These are phyloP conservation scores for Vanacampus margaritifer DNA, from an alignment of 2,113 vertebrate genomes.

Conservation along the genomic window DNA sequence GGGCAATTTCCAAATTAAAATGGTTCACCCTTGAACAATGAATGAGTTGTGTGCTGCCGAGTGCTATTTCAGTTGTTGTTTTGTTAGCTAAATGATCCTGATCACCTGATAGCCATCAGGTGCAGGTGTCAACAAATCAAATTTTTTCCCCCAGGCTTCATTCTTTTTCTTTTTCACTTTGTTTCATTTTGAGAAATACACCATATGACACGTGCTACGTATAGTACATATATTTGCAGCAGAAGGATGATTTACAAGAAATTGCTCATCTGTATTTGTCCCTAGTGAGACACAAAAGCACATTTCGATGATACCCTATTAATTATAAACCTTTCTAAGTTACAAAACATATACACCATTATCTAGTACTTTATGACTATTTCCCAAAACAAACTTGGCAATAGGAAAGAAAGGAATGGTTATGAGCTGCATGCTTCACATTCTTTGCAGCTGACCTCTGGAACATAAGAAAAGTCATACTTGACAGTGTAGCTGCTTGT, in stretches of 20 bases:
- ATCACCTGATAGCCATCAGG: background rate
- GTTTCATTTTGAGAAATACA: too few relatives aligned
- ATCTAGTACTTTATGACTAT: background rate
- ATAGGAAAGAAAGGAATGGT: conserved; percentile 56
- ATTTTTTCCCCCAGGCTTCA: background rate
- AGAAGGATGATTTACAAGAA: background rate
- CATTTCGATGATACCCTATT: background rate
- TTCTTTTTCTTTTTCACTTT: background rate
- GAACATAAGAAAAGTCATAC: conserved; percentile 69
- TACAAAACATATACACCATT: background rate
- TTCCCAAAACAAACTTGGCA: conserved; percentile 26
- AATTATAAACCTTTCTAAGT: background rate
- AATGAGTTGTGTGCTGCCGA: background rate
- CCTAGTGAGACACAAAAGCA: background rate
- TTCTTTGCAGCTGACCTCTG: conserved; percentile 74
- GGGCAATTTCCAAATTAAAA: background rate
- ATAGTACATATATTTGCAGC: background rate
- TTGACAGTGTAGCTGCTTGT: conserved; percentile 24
- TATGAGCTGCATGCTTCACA: conserved; percentile 64
- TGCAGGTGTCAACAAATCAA: background rate
- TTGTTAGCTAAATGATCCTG: background rate
- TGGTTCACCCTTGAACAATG: background rate
- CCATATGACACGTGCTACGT: background rate
- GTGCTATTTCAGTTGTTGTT: background rate
- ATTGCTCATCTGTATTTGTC: background rate